phyloP scores from a whole-genome alignment of 2,888 invertebrate genomes.

The Microplitis deprimator region DNA sequence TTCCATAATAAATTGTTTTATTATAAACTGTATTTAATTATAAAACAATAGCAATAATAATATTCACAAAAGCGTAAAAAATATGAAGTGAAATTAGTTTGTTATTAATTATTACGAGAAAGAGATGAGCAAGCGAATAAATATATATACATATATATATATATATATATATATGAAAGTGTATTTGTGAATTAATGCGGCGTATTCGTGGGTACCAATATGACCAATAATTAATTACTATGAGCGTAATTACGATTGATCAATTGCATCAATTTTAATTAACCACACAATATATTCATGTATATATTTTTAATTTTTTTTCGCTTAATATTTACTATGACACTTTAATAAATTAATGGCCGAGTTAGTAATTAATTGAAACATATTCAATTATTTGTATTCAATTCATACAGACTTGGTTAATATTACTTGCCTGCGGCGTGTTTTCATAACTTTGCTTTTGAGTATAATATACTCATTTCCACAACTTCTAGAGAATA shows the following conservation, averaged over 20 bases:
- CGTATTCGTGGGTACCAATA: constrained; percentile 16
- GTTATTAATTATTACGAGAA: constrained; percentile 20
- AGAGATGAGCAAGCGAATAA: background rate
- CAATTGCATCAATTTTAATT: constrained; percentile 19
- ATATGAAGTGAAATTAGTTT: constrained; percentile 8
- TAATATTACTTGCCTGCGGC: background rate
- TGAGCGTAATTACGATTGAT: constrained; percentile 3
- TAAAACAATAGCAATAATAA: background rate
- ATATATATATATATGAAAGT: background rate
- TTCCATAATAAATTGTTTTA: no score
- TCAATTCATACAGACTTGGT: background rate
- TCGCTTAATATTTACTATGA: background rate
- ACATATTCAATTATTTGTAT: background rate
- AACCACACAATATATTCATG: background rate
- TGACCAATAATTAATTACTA: constrained; percentile 24
- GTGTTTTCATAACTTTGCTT: no score
- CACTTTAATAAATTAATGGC: background rate
- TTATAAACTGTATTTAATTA: background rate
- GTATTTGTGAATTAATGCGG: background rate
- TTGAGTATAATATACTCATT: no score
- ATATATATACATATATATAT: constrained; percentile 4
- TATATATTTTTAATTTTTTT: background rate
- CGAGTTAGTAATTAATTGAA: no score
- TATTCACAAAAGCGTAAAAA: background rate
- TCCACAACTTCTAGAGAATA: no score